Evolutionary conservation across 2,888 invertebrate genomes (phyloP).

Genomic region (Metacarcinus magister): DNA sequence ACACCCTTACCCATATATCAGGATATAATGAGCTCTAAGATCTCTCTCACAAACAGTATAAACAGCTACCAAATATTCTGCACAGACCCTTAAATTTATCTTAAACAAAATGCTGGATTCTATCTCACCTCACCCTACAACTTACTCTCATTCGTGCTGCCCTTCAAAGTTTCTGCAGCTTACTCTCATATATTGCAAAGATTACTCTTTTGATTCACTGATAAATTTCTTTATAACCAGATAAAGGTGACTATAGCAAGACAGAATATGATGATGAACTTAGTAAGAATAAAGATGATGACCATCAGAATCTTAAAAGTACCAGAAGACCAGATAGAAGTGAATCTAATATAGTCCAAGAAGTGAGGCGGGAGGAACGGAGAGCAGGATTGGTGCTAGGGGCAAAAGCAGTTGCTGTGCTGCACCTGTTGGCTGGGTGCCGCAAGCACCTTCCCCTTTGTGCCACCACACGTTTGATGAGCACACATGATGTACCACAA

Average conservation of each 20-base stretch:
- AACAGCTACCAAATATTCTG: neutral
- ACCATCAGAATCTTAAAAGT: neutral
- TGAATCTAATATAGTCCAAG: neutral
- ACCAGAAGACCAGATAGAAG: neutral
- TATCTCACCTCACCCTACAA: neutral
- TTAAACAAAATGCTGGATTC: neutral
- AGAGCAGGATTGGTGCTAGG: slow-evolving; percentile 64
- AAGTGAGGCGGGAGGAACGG: slow-evolving; percentile 58
- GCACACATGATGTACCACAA: slow-evolving; percentile 77
- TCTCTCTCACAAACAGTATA: too few species aligned
- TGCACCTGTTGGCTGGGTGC: slow-evolving; percentile 68
- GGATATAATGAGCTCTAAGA: neutral
- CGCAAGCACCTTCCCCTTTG: slow-evolving; percentile 70
- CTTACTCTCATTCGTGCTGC: neutral
- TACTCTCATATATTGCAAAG: too few species aligned
- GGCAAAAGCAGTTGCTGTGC: slow-evolving; percentile 59
- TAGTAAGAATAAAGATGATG: neutral
- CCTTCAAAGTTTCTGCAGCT: too few species aligned
- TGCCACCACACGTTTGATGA: slow-evolving; percentile 66
- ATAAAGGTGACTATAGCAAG: neutral
- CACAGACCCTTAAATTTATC: neutral
- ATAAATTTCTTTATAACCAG: neutral
- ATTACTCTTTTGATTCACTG: neutral
- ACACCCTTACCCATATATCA: neutral
- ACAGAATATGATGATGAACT: neutral